phyloP scores from a whole-genome alignment of 2,888 invertebrate genomes.

The Eupithecia centaureata region DNA sequence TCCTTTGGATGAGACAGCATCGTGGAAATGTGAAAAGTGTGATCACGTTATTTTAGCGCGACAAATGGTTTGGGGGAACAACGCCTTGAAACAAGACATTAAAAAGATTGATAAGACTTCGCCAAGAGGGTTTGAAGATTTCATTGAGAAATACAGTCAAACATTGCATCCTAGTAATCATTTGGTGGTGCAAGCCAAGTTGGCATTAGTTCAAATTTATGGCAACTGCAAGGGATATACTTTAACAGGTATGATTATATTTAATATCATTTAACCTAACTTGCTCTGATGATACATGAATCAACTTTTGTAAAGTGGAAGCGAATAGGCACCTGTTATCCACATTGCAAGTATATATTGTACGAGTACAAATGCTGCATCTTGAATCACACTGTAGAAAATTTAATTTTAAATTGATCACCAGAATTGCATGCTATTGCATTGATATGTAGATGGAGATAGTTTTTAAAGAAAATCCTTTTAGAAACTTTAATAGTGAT shows the following conservation, averaged over 20 bases:
- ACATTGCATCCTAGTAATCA: constrained; percentile 87
- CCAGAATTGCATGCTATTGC: no score
- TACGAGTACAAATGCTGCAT: not conserved
- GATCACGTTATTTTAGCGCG: constrained; percentile 81
- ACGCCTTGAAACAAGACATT: constrained; percentile 85
- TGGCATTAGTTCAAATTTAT: constrained; percentile 88
- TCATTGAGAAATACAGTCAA: constrained; percentile 85
- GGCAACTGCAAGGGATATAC: constrained; percentile 84
- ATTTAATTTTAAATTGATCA: no score
- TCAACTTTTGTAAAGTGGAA: not conserved
- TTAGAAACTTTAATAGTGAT: no score
- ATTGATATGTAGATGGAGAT: no score
- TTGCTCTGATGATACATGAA: not conserved
- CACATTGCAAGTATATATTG: not conserved
- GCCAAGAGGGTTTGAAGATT: constrained; percentile 85
- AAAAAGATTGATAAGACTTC: constrained; percentile 78
- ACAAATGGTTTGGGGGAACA: constrained; percentile 85
- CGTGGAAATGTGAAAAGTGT: constrained; percentile 88
- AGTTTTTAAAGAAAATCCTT: no score
- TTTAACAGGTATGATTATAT: constrained; percentile 73
- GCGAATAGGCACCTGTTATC: not conserved
- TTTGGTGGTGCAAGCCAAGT: constrained; percentile 87
- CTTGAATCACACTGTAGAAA: no score
- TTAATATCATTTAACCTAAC: not conserved
- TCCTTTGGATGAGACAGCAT: constrained; percentile 83